phyloP scores from a whole-genome alignment of 2,797 vertebrate genomes.

The Platyrinchus mystaceus region DNA sequence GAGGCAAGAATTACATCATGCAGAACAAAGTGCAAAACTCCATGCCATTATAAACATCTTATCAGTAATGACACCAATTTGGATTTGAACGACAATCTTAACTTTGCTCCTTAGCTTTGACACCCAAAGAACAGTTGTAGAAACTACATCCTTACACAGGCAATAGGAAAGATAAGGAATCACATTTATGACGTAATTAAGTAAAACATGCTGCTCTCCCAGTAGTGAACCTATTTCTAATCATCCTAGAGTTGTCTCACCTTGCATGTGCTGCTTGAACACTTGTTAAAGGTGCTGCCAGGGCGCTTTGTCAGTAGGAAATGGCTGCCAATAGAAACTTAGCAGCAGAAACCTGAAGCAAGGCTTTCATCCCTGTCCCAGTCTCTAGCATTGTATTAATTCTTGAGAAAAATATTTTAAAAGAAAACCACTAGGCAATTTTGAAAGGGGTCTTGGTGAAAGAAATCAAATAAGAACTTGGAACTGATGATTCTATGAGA shows the following conservation, averaged over 20 bases:
- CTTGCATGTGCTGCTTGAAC: neutral
- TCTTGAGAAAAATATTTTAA: neutral
- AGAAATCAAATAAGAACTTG: neutral
- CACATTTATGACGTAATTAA: neutral
- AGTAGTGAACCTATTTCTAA: neutral
- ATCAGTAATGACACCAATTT: neutral
- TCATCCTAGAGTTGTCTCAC: conserved; percentile 10
- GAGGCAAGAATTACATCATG: neutral
- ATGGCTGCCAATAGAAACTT: neutral
- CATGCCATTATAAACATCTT: neutral
- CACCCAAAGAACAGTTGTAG: neutral
- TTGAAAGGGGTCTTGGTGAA: neutral
- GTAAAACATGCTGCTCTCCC: neutral
- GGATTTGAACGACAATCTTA: neutral
- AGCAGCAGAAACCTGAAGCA: neutral
- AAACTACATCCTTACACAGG: neutral
- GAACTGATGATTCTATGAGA: neutral
- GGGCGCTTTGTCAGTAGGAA: neutral
- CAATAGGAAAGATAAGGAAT: neutral
- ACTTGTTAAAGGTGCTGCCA: neutral
- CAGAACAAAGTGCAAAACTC: conserved; percentile 6
- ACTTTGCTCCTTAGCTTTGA: neutral
- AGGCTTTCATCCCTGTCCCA: neutral
- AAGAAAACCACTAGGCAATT: neutral
- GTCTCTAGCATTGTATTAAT: neutral